Percentiles rank a stretch among this genome's conserved stretches.
Evolutionary conservation across 2,888 invertebrate species (phyloP).

Genomic region (Diadegma fenestrale): DNA sequence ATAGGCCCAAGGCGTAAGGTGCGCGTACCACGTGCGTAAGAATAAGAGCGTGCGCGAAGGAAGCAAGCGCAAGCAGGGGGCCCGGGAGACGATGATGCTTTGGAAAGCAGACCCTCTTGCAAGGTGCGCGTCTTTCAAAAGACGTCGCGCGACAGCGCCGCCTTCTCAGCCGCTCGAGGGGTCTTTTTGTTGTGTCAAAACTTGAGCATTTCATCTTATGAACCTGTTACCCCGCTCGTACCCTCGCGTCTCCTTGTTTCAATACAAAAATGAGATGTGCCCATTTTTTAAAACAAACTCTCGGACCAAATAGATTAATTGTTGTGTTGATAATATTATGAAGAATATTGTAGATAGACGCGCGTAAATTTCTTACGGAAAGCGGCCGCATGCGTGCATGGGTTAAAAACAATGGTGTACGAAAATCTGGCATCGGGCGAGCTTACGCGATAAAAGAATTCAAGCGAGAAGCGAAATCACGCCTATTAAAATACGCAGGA

Average conservation of each 20-base stretch:
- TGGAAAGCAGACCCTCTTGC: constrained; percentile 74
- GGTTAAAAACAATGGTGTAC: not conserved
- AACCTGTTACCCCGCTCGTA: not conserved
- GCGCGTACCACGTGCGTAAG: not conserved
- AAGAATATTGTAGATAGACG: no score
- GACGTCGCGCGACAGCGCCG: constrained; percentile 21
- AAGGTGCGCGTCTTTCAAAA: constrained; percentile 73
- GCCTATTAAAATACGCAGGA: constrained; percentile 60
- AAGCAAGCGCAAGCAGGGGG: not conserved
- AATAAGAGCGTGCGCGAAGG: not conserved
- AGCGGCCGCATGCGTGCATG: not conserved
- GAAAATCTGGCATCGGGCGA: not conserved
- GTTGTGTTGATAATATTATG: no score
- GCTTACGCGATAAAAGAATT: constrained; percentile 13
- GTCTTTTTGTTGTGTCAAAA: constrained; percentile 3
- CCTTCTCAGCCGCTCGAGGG: constrained; percentile 28
- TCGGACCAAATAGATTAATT: no score
- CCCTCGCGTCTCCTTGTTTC: constrained; percentile 3
- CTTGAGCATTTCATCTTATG: not conserved
- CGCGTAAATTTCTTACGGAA: no score
- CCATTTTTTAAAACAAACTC: no score
- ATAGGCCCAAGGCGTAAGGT: constrained; percentile 46
- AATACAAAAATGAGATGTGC: no score
- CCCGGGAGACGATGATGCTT: constrained; percentile 65
- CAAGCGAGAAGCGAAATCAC: constrained; percentile 51